phyloP scores from a whole-genome alignment of 1,140 invertebrate species.

The Sycobia sp. region DNA sequence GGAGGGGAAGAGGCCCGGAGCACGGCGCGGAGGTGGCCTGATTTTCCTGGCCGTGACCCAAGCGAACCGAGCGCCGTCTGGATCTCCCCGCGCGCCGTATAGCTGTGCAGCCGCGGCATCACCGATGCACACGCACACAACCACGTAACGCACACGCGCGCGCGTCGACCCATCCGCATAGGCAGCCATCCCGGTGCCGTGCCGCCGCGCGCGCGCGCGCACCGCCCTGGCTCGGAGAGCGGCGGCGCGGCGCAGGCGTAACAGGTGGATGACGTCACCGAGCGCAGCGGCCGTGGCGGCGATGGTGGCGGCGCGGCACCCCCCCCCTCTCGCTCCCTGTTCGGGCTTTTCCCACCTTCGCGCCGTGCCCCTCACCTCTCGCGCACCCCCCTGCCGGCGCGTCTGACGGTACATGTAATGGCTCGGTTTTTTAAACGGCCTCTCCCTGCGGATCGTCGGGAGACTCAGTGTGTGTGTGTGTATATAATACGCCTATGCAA shows the following conservation, averaged over 20 bases:
- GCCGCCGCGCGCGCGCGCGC: too few relatives aligned
- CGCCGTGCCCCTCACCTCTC: neutral
- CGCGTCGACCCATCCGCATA: neutral
- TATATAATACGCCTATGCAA: too few relatives aligned
- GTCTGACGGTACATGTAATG: too few relatives aligned
- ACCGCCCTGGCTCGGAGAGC: too few relatives aligned
- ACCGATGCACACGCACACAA: neutral
- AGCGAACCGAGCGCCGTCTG: constrained; percentile 37
- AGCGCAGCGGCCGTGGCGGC: constrained; percentile 13
- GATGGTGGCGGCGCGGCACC: neutral
- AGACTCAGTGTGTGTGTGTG: too few relatives aligned
- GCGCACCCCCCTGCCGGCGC: neutral
- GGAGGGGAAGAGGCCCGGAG: neutral
- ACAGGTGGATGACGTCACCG: constrained; percentile 59
- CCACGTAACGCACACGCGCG: neutral
- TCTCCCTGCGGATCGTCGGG: too few relatives aligned
- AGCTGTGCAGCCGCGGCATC: neutral
- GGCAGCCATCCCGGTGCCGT: neutral
- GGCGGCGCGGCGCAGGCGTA: too few relatives aligned
- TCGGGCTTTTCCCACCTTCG: neutral
- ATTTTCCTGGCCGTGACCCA: constrained; percentile 57
- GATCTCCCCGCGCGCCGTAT: constrained; percentile 19
- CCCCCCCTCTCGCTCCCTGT: neutral
- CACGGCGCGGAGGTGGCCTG: constrained; percentile 42
- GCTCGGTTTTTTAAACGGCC: too few relatives aligned